Evolutionary conservation across 2,888 invertebrate genomes (phyloP).

Genomic region (Tholera decimalis): DNA sequence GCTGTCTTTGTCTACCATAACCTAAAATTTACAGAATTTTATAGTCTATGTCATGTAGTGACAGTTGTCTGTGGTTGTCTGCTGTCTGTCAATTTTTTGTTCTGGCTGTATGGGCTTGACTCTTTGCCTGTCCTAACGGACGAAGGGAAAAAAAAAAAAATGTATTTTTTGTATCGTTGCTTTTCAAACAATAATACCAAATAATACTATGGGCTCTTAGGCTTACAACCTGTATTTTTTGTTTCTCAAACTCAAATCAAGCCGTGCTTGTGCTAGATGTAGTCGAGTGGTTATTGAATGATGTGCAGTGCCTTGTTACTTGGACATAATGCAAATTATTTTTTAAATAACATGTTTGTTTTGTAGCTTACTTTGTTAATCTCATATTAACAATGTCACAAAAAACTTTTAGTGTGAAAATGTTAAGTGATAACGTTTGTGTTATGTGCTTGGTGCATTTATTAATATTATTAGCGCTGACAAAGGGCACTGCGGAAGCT

Average conservation of each 20-base stretch:
- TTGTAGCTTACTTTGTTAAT: slow-evolving; percentile 53
- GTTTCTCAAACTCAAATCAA: slow-evolving; percentile 40
- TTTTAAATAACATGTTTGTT: slow-evolving; percentile 61
- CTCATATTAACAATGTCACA: slow-evolving; percentile 68
- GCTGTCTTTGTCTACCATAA: slow-evolving; percentile 13
- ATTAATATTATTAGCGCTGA: slow-evolving; percentile 82
- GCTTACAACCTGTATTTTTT: slow-evolving; percentile 25
- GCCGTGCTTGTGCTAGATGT: slow-evolving; percentile 30
- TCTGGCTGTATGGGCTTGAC: too few relatives aligned
- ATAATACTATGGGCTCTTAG: too few relatives aligned
- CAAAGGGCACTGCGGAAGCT: slow-evolving; percentile 83
- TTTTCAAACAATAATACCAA: too few relatives aligned
- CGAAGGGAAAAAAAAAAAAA: too few relatives aligned
- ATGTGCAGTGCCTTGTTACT: slow-evolving; percentile 76
- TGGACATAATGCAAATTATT: slow-evolving; percentile 64
- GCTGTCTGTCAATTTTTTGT: slow-evolving; percentile 24
- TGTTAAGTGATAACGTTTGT: slow-evolving; percentile 81
- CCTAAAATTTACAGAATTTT: slow-evolving; percentile 1
- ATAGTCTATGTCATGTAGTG: slow-evolving; percentile 27
- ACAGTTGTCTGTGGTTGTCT: slow-evolving; percentile 17
- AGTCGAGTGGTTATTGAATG: slow-evolving; percentile 61
- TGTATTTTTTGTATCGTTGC: too few relatives aligned
- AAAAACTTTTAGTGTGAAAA: slow-evolving; percentile 78
- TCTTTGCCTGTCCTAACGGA: too few relatives aligned
- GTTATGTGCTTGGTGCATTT: slow-evolving; percentile 81